Evolutionary conservation across 2,888 invertebrate genomes (phyloP), one percentile per base, ranked within the genome.

Genomic region (Petrolisthes cinctipes): DNA sequence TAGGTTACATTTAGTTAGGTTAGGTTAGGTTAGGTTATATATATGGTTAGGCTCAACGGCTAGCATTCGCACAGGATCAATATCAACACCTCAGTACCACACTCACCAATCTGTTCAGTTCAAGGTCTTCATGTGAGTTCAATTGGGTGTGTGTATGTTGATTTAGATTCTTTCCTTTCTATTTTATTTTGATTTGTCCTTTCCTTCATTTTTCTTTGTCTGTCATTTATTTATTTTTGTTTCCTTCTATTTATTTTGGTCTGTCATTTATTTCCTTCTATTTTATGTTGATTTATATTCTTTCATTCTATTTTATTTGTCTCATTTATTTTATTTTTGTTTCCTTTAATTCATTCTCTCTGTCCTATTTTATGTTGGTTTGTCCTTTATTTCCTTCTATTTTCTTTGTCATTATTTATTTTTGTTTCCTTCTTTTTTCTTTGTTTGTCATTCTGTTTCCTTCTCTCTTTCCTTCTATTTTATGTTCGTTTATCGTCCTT

Each of bases 31-130:
- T n/a, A n/a, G n/a, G n/a, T n/a, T n/a, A n/a, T n/a, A n/a, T n/a
- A n/a, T n/a, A n/a, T n/a, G n/a, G n/a, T n/a, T n/a, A 99, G 93
- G 97, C 98, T 92, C 97, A 98, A 94, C 95, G 98, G 92, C 94
- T 99, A 92, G 95, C 96, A 92, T 94, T 99, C 92, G 98, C 98
- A 85, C 97, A 98, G 93, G 97, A 98, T 93, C 98, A 99, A 94
- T 98, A 97, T 94, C 96, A 97, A 93, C 97, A 97, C 93, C 95
- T 98, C 90, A 97, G 97, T 93, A 96, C 96, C 93, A 96, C 96
- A 80, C 94, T 96, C 90, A 95, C 95, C 82, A 97, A 97, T 86
- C 95, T 97, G 92, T 97, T 96, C 91, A 96, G 97, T 91, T 98
- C 98, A 90, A 95, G 97, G 92, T 97, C 97, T 92, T 98, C 98